Evolutionary conservation across 2,797 vertebrate species (phyloP).

Genomic region (Pteronotus mesoamericanus): DNA sequence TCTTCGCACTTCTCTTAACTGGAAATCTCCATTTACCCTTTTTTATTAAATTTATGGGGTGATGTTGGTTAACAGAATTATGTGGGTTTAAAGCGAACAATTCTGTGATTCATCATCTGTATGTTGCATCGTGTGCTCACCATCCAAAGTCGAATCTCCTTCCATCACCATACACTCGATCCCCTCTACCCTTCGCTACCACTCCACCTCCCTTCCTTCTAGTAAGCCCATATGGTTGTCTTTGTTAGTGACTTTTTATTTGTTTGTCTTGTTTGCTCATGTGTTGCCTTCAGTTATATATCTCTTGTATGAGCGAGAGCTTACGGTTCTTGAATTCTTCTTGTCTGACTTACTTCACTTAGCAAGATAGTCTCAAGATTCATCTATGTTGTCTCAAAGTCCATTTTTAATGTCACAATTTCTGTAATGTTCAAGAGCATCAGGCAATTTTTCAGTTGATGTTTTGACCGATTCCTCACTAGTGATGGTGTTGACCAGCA

Average conservation of each 20-base stretch:
- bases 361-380: not conserved
- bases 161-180: too few species aligned
- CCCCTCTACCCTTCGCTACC: too few species aligned
- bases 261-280: not conserved
- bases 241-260: not conserved
- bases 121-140: not conserved
- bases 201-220: not conserved
- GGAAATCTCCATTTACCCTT: not conserved
- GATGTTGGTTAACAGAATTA: not conserved
- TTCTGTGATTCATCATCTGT: not conserved
- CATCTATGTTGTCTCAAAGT: not conserved
- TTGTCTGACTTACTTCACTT: not conserved
- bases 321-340: not conserved
- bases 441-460: not conserved
- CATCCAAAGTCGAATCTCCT: not conserved
- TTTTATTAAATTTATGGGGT: not conserved
- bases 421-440: not conserved
- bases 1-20: not conserved
- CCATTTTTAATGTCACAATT: not conserved
- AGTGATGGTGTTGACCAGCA: not conserved
- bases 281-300: not conserved
- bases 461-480: not conserved
- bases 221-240: not conserved
- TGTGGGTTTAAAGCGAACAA: not conserved
- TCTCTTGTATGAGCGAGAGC: not conserved